Percentiles rank a stretch among this genome's conserved stretches.
These are phyloP conservation scores for Papilio glaucus DNA, from an alignment of 1,140 invertebrate genomes.

Conservation along the genomic window DNA sequence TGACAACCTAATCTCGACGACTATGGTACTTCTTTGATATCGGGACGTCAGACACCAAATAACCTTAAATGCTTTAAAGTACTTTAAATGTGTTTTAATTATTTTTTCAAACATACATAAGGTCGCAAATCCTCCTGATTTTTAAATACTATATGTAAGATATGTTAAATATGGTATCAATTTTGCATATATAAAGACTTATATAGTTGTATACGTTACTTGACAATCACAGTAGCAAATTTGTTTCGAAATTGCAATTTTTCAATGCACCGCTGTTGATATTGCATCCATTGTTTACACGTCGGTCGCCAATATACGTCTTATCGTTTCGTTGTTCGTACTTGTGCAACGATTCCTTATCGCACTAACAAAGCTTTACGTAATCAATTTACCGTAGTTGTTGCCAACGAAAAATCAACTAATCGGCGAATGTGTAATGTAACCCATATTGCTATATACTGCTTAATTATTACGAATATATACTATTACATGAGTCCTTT, in stretches of 20 bases:
- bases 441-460: background rate
- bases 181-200: no score
- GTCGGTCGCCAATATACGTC: constrained; percentile 15
- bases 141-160: no score
- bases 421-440: constrained; percentile 27
- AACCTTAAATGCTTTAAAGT: no score
- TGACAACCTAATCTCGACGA: no score
- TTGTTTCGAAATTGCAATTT: constrained; percentile 14
- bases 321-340: constrained; percentile 26
- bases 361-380: constrained; percentile 36
- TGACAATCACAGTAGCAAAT: background rate
- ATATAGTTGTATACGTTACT: no score
- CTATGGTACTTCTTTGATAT: no score
- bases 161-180: no score
- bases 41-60: no score
- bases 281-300: constrained; percentile 34
- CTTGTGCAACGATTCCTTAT: constrained; percentile 35
- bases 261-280: constrained; percentile 16
- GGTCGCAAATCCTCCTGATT: no score
- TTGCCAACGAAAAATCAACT: constrained; percentile 25
- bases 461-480: constrained; percentile 10
- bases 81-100: no score
- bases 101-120: no score
- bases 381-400: constrained; percentile 36
- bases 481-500: background rate